Percentiles rank a stretch among this genome's conserved stretches.
phyloP scores from a whole-genome alignment of 2,888 invertebrate species.

The Petrolisthes manimaculis region DNA sequence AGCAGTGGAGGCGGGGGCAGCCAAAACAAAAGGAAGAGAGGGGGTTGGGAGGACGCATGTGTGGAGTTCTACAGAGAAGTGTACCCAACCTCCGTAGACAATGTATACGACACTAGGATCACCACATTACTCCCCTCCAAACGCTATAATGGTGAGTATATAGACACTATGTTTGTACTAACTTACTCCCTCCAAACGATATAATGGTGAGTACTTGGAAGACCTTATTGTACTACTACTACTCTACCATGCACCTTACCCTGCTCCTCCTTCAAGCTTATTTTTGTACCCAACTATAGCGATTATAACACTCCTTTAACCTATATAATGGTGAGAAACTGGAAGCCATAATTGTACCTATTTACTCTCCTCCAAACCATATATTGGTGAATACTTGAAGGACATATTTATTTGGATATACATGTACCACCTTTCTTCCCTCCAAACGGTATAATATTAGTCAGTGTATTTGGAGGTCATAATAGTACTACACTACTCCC shows the following conservation, averaged over 20 bases:
- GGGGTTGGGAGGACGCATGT: constrained; percentile 65
- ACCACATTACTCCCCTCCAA: constrained; percentile 65
- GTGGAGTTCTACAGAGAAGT: constrained; percentile 65
- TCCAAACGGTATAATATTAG: too few relatives aligned
- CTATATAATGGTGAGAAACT: not conserved
- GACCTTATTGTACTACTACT: too few relatives aligned
- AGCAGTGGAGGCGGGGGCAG: constrained; percentile 40
- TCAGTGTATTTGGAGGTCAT: too few relatives aligned
- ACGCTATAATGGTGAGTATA: constrained; percentile 60
- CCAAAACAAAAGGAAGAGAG: constrained; percentile 41
- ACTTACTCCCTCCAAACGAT: constrained; percentile 49
- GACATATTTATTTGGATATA: too few relatives aligned
- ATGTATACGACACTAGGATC: constrained; percentile 56
- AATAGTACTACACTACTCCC: too few relatives aligned
- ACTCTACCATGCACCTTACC: not conserved
- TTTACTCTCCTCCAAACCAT: not conserved
- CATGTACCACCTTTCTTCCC: too few relatives aligned
- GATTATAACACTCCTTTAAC: not conserved
- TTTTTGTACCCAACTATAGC: not conserved
- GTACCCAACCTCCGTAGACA: constrained; percentile 61
- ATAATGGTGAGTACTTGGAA: not conserved
- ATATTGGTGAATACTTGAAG: too few relatives aligned
- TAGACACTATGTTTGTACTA: constrained; percentile 20
- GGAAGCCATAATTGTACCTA: not conserved
- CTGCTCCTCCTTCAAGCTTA: too few relatives aligned